Evolutionary conservation across 2,888 invertebrate genomes (phyloP).

Genomic region (Atrina japonica): DNA sequence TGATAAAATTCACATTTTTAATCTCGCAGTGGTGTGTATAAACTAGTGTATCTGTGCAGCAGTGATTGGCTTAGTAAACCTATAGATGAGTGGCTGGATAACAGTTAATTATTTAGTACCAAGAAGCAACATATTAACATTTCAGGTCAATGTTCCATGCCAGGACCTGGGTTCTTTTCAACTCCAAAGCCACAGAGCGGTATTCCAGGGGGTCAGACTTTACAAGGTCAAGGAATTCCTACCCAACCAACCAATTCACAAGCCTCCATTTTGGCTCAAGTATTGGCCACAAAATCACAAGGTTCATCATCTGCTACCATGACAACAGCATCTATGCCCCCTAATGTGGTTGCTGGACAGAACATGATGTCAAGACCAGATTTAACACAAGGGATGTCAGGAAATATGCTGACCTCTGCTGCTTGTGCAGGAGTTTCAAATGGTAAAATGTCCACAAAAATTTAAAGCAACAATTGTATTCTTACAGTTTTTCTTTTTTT

Average conservation of each 20-base stretch:
- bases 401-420: too few relatives aligned
- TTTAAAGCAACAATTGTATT: too few relatives aligned
- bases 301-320: conserved; percentile 22
- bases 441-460: not conserved
- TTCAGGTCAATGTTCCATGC: conserved; percentile 46
- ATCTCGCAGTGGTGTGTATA: too few relatives aligned
- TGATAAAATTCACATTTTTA: too few relatives aligned
- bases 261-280: conserved; percentile 21
- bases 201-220: not conserved
- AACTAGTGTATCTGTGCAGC: too few relatives aligned
- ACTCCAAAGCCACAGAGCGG: conserved; percentile 13
- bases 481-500: not conserved
- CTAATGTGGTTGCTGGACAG: conserved; percentile 57
- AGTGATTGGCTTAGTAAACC: too few relatives aligned
- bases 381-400: conserved; percentile 44
- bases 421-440: conserved; percentile 5
- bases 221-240: not conserved
- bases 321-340: conserved; percentile 53
- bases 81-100: too few relatives aligned
- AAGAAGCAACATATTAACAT: too few relatives aligned
- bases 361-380: conserved; percentile 42
- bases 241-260: not conserved
- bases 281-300: conserved; percentile 18
- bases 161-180: conserved; percentile 74
- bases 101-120: too few relatives aligned